These are phyloP conservation scores for Hyphantria cunea DNA, from an alignment of 1,140 invertebrate genomes.

Conservation along the genomic window DNA sequence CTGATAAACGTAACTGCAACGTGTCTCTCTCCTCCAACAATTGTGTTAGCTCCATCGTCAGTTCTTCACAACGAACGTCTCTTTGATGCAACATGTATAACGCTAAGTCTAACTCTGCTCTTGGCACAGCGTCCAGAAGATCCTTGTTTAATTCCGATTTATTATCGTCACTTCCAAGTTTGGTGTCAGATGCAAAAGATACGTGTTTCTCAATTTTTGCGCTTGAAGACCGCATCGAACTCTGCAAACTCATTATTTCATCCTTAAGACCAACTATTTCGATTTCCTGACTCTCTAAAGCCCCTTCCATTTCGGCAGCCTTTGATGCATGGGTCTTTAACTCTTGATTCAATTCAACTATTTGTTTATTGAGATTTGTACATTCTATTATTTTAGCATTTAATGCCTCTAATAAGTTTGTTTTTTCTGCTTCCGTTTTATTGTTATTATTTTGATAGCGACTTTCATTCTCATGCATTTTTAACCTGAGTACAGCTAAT, in stretches of 20 bases:
- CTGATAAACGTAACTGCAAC: slow-evolving; percentile 90
- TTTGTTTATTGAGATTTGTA: slow-evolving; percentile 72
- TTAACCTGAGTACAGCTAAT: slow-evolving; percentile 69
- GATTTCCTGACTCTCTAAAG: slow-evolving; percentile 85
- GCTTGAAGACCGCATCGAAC: slow-evolving; percentile 80
- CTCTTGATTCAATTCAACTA: slow-evolving; percentile 80
- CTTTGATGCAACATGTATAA: slow-evolving; percentile 93
- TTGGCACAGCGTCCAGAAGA: slow-evolving; percentile 70
- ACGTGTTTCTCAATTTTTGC: slow-evolving; percentile 83
- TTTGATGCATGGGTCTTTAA: slow-evolving; percentile 81
- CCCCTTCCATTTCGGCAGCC: slow-evolving; percentile 79
- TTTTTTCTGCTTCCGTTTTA: slow-evolving; percentile 60
- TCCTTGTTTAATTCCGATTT: slow-evolving; percentile 50
- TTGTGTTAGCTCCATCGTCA: slow-evolving; percentile 92
- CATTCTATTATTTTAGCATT: slow-evolving; percentile 78
- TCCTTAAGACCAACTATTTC: slow-evolving; percentile 86
- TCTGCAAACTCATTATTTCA: slow-evolving; percentile 71
- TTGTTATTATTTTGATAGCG: slow-evolving; percentile 53
- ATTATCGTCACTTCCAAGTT: slow-evolving; percentile 40
- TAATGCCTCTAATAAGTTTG: slow-evolving; percentile 60
- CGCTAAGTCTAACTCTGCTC: slow-evolving; percentile 90
- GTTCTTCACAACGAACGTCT: slow-evolving; percentile 93
- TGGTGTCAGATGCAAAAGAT: slow-evolving; percentile 68
- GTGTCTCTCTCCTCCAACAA: slow-evolving; percentile 93
- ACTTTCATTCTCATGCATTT: slow-evolving; percentile 69